phyloP scores from a whole-genome alignment of 2,113 vertebrate species.

The sheep (Ovis aries) region DNA sequence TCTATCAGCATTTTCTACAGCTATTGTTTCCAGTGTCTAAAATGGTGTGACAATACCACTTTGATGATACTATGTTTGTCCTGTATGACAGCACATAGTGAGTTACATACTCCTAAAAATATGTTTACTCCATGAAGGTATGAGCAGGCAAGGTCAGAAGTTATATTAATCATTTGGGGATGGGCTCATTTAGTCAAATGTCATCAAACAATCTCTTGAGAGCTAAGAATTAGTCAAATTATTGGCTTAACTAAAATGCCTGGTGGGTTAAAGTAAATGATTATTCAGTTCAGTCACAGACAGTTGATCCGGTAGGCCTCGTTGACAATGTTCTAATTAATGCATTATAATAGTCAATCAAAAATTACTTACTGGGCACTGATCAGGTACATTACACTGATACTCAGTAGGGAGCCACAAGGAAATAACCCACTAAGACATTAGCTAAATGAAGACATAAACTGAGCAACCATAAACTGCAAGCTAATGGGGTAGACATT shows the following conservation, averaged over 20 bases:
- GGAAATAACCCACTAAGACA: constrained; percentile 45
- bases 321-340: constrained; percentile 52
- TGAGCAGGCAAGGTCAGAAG: not conserved
- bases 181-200: not conserved
- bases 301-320: constrained; percentile 9
- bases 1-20: not conserved
- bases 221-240: constrained; percentile 8
- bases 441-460: constrained; percentile 57
- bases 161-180: not conserved
- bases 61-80: not conserved
- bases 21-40: not conserved
- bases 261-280: constrained; percentile 28
- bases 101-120: not conserved
- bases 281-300: constrained; percentile 33
- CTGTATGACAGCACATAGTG: not conserved
- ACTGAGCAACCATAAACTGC: constrained; percentile 44
- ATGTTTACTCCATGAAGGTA: not conserved
- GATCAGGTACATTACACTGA: constrained; percentile 50
- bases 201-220: constrained; percentile 38
- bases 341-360: constrained; percentile 52
- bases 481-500: constrained; percentile 49
- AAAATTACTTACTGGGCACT: constrained; percentile 53
- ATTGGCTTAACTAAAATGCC: constrained; percentile 37
- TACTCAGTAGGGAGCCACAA: constrained; percentile 39
- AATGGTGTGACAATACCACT: not conserved